A percentile compares a stretch with the other conserved stretches of the same genome.
Evolutionary conservation across 2,888 invertebrate species (phyloP).

Genomic region (Frankliniella fusca): DNA sequence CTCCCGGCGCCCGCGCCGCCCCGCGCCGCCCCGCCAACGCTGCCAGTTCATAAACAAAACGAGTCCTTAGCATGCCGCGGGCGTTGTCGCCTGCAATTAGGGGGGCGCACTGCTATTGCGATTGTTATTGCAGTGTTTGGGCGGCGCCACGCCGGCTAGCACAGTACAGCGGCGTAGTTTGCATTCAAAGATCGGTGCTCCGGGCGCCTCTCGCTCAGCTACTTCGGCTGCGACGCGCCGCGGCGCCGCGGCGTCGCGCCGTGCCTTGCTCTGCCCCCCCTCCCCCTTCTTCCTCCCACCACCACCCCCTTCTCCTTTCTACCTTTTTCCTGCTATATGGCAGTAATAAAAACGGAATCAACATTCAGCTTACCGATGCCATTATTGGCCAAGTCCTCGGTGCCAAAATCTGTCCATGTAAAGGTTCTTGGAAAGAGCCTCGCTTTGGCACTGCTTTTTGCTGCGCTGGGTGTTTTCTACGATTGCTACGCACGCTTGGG

Average conservation of each 20-base stretch:
- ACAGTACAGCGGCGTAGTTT: not conserved
- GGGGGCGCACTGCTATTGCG: not conserved
- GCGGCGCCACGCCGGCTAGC: not conserved
- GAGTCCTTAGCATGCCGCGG: not conserved
- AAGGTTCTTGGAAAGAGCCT: too few species aligned
- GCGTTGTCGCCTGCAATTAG: slow-evolving; percentile 17
- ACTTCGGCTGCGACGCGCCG: not conserved
- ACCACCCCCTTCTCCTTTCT: not conserved
- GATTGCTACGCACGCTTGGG: too few species aligned
- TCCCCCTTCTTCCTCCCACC: not conserved
- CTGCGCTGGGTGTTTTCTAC: too few species aligned
- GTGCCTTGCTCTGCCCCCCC: not conserved
- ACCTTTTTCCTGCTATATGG: too few species aligned
- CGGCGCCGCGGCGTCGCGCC: not conserved
- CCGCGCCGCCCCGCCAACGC: not conserved
- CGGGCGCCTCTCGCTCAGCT: not conserved
- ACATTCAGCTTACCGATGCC: too few species aligned
- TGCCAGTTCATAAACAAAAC: not conserved
- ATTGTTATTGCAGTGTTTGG: slow-evolving; percentile 19
- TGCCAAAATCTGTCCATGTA: too few species aligned
- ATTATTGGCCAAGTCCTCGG: too few species aligned
- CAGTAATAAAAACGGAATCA: too few species aligned
- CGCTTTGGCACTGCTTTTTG: too few species aligned
- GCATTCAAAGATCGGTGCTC: slow-evolving; percentile 9
- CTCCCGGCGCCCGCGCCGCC: not conserved